phyloP scores from a whole-genome alignment of 2,888 invertebrate species.

The Ophion ellenae region DNA sequence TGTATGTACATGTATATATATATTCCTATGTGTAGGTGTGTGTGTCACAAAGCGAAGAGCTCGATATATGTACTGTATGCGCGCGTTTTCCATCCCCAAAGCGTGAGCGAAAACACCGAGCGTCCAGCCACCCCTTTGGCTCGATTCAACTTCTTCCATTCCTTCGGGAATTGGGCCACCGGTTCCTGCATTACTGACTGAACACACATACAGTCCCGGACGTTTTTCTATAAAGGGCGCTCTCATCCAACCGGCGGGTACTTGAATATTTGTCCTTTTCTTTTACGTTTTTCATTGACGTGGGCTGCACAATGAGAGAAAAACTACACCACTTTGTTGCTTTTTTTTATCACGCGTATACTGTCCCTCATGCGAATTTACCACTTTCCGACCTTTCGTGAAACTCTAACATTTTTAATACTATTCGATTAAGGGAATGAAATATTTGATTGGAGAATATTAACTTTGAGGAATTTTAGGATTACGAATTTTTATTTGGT shows the following conservation, averaged over 20 bases:
- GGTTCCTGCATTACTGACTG: constrained; percentile 46
- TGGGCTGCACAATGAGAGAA: background rate
- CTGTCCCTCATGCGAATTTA: too few relatives aligned
- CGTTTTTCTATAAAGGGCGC: background rate
- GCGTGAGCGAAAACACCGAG: constrained; percentile 50
- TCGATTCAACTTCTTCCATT: constrained; percentile 49
- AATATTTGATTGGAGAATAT: too few relatives aligned
- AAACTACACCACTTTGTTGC: background rate
- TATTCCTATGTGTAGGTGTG: background rate
- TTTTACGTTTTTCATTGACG: background rate
- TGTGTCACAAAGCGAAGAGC: constrained; percentile 23
- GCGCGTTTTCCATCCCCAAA: constrained; percentile 59
- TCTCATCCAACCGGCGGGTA: background rate
- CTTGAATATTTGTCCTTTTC: background rate
- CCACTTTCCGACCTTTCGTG: too few relatives aligned
- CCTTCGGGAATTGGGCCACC: constrained; percentile 60
- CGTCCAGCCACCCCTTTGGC: constrained; percentile 38
- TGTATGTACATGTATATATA: background rate
- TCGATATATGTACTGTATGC: constrained; percentile 11
- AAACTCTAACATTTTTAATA: too few relatives aligned
- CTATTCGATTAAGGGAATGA: too few relatives aligned
- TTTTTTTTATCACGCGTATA: too few relatives aligned
- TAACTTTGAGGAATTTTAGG: too few relatives aligned
- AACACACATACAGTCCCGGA: background rate
- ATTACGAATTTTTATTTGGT: too few relatives aligned